phyloP scores from a whole-genome alignment of 2,797 vertebrate genomes.

The Coccyzus lansbergi region DNA sequence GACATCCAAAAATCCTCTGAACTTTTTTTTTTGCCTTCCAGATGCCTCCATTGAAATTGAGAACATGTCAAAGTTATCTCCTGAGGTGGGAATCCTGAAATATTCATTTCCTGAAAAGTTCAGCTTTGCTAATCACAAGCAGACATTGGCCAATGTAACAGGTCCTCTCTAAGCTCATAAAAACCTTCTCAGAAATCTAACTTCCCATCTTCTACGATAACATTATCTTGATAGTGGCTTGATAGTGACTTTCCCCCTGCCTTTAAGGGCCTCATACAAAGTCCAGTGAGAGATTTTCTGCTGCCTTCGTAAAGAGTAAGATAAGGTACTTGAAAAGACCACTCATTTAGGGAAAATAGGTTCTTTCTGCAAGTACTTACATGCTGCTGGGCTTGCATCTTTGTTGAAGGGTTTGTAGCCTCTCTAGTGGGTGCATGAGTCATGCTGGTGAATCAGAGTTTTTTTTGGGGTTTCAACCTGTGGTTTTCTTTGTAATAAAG shows the following conservation, averaged over 20 bases:
- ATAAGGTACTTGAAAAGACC: conserved; percentile 42
- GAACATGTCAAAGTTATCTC: neutral
- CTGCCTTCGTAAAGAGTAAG: neutral
- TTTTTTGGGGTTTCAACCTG: conserved; percentile 56
- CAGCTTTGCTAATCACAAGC: neutral
- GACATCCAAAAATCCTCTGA: neutral
- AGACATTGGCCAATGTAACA: neutral
- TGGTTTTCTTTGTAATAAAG: conserved; percentile 75
- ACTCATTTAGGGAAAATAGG: conserved; percentile 46
- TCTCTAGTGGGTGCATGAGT: conserved; percentile 59
- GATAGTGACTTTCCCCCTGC: neutral
- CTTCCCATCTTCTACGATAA: conserved; percentile 13
- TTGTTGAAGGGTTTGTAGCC: conserved; percentile 42
- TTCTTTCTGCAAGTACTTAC: conserved; percentile 58
- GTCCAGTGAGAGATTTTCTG: conserved; percentile 5
- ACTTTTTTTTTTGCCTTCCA: neutral
- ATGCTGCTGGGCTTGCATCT: conserved; percentile 54
- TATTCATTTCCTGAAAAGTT: conserved; percentile 34
- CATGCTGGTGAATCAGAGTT: conserved; percentile 75
- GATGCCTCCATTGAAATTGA: neutral
- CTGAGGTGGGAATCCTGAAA: neutral
- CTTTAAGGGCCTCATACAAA: neutral
- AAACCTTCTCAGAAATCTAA: conserved; percentile 30
- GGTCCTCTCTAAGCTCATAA: neutral
- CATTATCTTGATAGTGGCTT: conserved; percentile 16